Base-by-base conservation (phyloP, 2,113 vertebrate genomes). In the Rhombomys opimus region DNA sequence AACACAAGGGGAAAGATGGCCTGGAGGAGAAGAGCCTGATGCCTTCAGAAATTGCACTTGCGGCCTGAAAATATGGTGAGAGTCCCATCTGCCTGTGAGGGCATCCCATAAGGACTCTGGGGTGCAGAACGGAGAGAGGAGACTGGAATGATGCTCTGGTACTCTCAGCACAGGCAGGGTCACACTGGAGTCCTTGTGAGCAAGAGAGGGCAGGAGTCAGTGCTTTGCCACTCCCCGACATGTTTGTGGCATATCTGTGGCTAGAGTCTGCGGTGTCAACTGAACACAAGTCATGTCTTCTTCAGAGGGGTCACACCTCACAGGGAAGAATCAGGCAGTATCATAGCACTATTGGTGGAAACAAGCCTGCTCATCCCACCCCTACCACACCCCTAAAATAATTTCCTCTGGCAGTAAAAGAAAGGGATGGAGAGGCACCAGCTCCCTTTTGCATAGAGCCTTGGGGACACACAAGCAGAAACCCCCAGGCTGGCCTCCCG, bases 11-110 rank as follows among this genome's bases (percentile, higher is more conserved):
- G 89, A 73, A 85, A 92, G 81, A 75, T 38, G 1, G 89, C 89
- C 90, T 93, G 95, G 95, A 90, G 80, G 77, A 91, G 85, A 92
- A 70, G 68, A 96, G 96, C 96, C 97, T 90, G 95, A 94, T 32
- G 82, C n/a, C 75, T 87, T 95, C 89, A 94, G 96, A 94, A 97
- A 97, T 97, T 97, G 97, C 97, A 97, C 97, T 54, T 97, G 97
- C 61, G 96, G 97, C 96, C 97, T 97, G 94, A 96, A 94, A 95
- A 91, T 2, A 38, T 6, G 50, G 54, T 11, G 68, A 78, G 59
- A 9, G 84, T 75, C 93, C 63, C 2, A 7, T 35, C 46, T 68
- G 89, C 17, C 92, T 38, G 61, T 7, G 17, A 72, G 63, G 17
- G 65, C 30, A 72, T 41, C 5, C 68, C 17, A 78, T 1, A 5